Base-by-base conservation (phyloP, 1,140 invertebrate genomes). In the Trachelipus rathkii region DNA sequence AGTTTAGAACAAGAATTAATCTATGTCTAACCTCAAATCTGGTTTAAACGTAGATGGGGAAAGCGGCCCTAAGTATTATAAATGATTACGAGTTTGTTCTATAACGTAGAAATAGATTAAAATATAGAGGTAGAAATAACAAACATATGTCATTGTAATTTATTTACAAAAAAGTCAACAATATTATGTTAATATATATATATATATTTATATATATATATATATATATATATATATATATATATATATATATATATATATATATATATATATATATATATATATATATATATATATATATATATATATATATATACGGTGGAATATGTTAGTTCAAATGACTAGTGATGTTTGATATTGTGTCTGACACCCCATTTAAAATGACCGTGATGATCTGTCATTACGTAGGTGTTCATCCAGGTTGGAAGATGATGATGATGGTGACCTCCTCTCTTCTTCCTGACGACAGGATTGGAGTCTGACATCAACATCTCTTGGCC, bases 351-450 rank as follows among this genome's bases (percentile, higher is more conserved):
- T 10, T 82, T 82, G 15, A 83, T 83, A 23, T 82, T 80, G 70
- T 84, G 84, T 44, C 82, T 78, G 50, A 84, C 84, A 24, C 84
- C 84, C 84, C 84, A 85, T 74, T 85, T 83, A 78, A 84, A 84
- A 75, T 85, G 82, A 9, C 83, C 84, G 71, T 85, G 81, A 70
- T 85, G 78, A 78, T 85, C 84, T 4, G 84, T 85, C 60, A 82
- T 82, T 10, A 83, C 84, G 75, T 81, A 84, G 21, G 84, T 84
- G 76, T 77, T 75, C n/a, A 77, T 71, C 76, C 76, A 77, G 13
- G 82, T 82, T 9, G 82, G 82, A 10, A 73, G 53, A 50, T 74
- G 73, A n/a, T 74, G 73, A 67, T 74, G 73, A 21, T 74, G 73
- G 53, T 74, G 73, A 50, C 60, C 44, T 8, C 73, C 73, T 53